Evolutionary conservation across 2,113 vertebrate genomes (phyloP).

Genomic region (Planiliza haematocheilus): DNA sequence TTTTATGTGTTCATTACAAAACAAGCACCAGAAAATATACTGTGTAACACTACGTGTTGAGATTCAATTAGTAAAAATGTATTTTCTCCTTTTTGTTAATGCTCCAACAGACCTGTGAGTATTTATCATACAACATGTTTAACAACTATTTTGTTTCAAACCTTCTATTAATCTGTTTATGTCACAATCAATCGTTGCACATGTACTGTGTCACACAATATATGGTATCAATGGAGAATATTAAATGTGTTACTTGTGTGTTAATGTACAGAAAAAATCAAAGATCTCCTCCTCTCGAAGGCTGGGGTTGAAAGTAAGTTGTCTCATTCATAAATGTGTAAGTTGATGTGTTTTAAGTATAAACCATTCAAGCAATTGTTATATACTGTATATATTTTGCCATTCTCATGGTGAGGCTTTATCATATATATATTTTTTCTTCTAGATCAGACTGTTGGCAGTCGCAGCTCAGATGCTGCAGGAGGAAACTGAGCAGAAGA

Average conservation of each 20-base stretch:
- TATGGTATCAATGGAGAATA: background rate
- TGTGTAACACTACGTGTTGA: background rate
- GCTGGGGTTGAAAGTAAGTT: slow-evolving; percentile 69
- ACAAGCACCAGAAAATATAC: background rate
- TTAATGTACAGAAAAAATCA: slow-evolving; percentile 56
- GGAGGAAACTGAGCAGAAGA: slow-evolving; percentile 59
- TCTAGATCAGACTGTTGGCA: slow-evolving; percentile 72
- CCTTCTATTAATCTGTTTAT: background rate
- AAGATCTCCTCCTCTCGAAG: slow-evolving; percentile 70
- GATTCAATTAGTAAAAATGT: background rate
- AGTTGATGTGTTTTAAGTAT: too few species aligned
- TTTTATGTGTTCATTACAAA: background rate
- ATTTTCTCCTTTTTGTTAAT: slow-evolving; percentile 32
- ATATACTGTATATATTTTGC: too few species aligned
- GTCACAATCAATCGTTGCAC: too few species aligned
- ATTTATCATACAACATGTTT: background rate
- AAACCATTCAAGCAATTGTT: too few species aligned
- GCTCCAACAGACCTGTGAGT: slow-evolving; percentile 63
- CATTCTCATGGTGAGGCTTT: too few species aligned
- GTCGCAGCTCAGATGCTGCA: slow-evolving; percentile 68
- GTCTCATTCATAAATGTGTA: background rate
- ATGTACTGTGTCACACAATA: background rate
- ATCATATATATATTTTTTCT: too few species aligned
- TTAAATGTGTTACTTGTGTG: background rate
- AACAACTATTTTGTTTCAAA: background rate